These are phyloP conservation scores for Ciconia nigra DNA, from an alignment of 2,797 vertebrate genomes.

Conservation along the genomic window DNA sequence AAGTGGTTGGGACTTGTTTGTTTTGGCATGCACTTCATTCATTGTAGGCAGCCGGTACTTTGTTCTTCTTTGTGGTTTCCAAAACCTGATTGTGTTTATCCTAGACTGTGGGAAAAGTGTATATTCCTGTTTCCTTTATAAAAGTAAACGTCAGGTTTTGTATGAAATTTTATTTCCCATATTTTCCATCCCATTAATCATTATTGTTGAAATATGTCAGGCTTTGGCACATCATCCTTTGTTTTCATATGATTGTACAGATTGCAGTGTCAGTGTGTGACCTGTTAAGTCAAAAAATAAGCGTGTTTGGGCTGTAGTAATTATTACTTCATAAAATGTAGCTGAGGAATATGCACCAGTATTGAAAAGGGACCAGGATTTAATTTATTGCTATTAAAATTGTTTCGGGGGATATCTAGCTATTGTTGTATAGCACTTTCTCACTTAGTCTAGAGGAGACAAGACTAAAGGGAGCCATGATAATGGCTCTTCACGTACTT, in stretches of 20 bases:
- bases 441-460: not conserved
- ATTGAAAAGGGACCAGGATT: not conserved
- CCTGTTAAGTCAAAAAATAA: slow-evolving; percentile 46
- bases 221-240: slow-evolving; percentile 61
- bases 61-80: slow-evolving; percentile 73
- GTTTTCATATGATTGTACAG: slow-evolving; percentile 64
- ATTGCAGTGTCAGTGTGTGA: slow-evolving; percentile 68
- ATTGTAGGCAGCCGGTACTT: slow-evolving; percentile 66
- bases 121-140: slow-evolving; percentile 75
- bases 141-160: slow-evolving; percentile 73
- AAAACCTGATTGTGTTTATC: slow-evolving; percentile 70
- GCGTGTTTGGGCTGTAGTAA: not conserved
- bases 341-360: not conserved
- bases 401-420: not conserved
- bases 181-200: slow-evolving; percentile 73
- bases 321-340: slow-evolving; percentile 31
- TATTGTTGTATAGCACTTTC: not conserved
- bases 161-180: slow-evolving; percentile 76
- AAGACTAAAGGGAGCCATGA: not conserved
- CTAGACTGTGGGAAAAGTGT: slow-evolving; percentile 71
- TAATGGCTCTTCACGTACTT: not conserved
- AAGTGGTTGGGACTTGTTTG: slow-evolving; percentile 77
- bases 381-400: not conserved
- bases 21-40: slow-evolving; percentile 65
- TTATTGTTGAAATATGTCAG: slow-evolving; percentile 69